Evolutionary conservation across 2,888 invertebrate species (phyloP).

Genomic region (Antitype chi): DNA sequence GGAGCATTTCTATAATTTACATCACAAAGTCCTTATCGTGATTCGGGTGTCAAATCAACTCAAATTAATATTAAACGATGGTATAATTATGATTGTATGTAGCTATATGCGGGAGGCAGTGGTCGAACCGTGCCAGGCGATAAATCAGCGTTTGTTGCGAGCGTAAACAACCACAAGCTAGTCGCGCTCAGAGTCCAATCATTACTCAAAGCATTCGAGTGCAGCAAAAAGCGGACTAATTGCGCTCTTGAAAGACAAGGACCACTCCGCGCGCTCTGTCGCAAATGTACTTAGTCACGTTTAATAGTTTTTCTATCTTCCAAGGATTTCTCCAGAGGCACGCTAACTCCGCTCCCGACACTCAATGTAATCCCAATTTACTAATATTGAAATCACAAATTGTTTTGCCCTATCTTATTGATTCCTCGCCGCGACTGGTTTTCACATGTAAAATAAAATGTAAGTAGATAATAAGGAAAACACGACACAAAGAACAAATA

Average conservation of each 20-base stretch:
- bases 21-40: conserved; percentile 57
- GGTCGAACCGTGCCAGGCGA: conserved; percentile 70
- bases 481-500: conserved; percentile 66
- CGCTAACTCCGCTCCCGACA: conserved; percentile 25
- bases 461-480: conserved; percentile 72
- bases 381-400: conserved; percentile 50
- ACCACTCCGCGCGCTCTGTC: conserved; percentile 83
- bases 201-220: conserved; percentile 88
- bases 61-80: conserved; percentile 69
- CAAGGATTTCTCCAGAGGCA: conserved; percentile 69
- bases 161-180: conserved; percentile 84
- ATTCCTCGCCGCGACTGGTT: conserved; percentile 45
- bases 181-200: conserved; percentile 81
- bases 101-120: conserved; percentile 72
- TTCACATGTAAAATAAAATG: conserved; percentile 68
- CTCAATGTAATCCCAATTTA: conserved; percentile 49
- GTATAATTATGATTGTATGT: conserved; percentile 75
- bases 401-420: conserved; percentile 48
- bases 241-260: conserved; percentile 89
- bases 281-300: conserved; percentile 89
- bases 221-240: conserved; percentile 89
- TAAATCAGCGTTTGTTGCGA: conserved; percentile 87
- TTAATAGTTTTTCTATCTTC: conserved; percentile 85
- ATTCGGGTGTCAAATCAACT: conserved; percentile 68
- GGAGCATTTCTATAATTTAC: conserved; percentile 49